A percentile compares a stretch with the other conserved stretches of the same genome.
phyloP scores from a whole-genome alignment of 2,113 vertebrate species.

The Crotalus horridus region DNA sequence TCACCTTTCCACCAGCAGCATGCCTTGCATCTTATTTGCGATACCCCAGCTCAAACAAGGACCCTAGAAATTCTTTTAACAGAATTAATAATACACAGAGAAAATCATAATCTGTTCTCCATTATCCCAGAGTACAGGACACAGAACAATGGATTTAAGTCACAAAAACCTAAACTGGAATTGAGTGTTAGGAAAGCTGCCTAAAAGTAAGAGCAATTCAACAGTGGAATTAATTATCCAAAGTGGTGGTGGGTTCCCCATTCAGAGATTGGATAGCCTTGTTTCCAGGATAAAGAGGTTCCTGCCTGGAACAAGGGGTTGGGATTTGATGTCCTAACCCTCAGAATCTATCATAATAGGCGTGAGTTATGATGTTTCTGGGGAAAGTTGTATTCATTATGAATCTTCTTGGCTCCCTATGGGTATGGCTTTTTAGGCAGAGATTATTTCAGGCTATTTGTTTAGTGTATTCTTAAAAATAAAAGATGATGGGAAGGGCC shows the following conservation, averaged over 20 bases:
- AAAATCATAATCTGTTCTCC: neutral
- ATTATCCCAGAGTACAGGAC: neutral
- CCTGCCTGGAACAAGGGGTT: neutral
- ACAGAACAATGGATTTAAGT: neutral
- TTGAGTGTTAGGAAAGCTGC: neutral
- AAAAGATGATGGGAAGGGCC: neutral
- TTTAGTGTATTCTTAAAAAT: too few species aligned
- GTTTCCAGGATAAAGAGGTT: neutral
- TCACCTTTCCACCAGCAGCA: too few species aligned
- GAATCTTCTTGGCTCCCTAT: neutral
- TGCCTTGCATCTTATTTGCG: too few species aligned
- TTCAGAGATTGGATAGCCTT: neutral
- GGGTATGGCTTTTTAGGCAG: neutral
- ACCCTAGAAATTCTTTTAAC: too few species aligned
- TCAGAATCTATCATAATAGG: neutral
- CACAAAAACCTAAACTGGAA: neutral
- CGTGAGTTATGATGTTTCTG: neutral
- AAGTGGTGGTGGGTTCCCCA: neutral
- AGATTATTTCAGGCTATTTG: accelerated
- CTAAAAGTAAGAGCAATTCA: neutral
- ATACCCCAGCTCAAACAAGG: too few species aligned
- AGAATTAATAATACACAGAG: neutral
- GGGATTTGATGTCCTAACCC: neutral
- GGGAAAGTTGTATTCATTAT: neutral
- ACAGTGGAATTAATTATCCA: neutral